phyloP scores from a whole-genome alignment of 2,113 vertebrate species.

The Plectropomus leopardus region DNA sequence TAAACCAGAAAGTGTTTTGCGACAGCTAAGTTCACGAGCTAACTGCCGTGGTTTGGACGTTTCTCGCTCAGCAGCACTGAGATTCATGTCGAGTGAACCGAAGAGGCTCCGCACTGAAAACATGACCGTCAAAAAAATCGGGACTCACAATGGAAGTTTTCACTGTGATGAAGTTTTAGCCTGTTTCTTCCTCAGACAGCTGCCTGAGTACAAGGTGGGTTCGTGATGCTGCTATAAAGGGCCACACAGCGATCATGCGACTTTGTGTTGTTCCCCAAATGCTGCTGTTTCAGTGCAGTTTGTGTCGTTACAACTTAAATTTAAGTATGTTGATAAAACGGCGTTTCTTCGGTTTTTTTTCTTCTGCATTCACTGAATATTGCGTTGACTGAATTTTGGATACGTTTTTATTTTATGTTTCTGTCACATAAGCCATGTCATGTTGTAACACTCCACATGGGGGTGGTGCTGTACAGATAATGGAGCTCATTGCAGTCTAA shows the following conservation, averaged over 20 bases:
- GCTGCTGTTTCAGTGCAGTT: neutral
- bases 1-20: neutral
- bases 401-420: neutral
- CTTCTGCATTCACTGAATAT: neutral
- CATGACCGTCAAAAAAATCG: conserved; percentile 86
- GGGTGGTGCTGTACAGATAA: conserved; percentile 41
- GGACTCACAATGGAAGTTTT: conserved; percentile 94
- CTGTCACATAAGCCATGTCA: neutral
- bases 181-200: conserved; percentile 90
- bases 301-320: neutral
- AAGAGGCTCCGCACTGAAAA: conserved; percentile 72
- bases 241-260: accelerated
- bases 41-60: neutral
- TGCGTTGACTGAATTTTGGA: no score
- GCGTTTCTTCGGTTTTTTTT: neutral
- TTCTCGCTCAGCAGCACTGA: neutral
- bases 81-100: conserved; percentile 75
- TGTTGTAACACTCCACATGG: conserved; percentile 1
- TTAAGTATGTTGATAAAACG: no score
- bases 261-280: neutral
- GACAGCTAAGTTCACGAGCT: neutral
- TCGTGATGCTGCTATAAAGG: accelerated
- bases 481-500: no score
- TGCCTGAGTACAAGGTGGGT: conserved; percentile 90
- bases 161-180: conserved; percentile 96